Evolutionary conservation across 2,113 vertebrate genomes (phyloP).

Genomic region (Amphiprion ocellaris): DNA sequence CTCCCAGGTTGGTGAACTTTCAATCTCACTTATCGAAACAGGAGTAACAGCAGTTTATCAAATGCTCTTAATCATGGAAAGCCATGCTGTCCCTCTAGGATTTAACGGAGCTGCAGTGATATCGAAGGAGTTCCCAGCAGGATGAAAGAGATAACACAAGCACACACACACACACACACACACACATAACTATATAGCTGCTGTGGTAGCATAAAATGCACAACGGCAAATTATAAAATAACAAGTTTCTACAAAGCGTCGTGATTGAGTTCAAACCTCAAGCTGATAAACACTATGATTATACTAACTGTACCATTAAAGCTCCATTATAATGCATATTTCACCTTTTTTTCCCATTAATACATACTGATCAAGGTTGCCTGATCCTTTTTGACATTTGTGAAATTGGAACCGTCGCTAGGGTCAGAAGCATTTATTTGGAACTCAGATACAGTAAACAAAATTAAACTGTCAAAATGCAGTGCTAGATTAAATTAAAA

Average conservation of each 20-base stretch:
- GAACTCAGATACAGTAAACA: too few species aligned
- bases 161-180: not conserved
- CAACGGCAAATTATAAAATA: too few species aligned
- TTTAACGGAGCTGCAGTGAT: conserved; percentile 28
- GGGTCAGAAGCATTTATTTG: not conserved
- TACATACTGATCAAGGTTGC: conserved; percentile 6
- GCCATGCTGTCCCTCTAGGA: conserved; percentile 31
- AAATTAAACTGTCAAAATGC: too few species aligned
- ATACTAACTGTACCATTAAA: conserved; percentile 5
- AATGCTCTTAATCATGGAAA: conserved; percentile 40
- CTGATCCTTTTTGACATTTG: not conserved
- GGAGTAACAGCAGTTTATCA: conserved; percentile 42
- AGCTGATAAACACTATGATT: conserved; percentile 2
- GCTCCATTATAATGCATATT: not conserved
- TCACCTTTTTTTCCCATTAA: not conserved
- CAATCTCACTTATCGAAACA: conserved; percentile 43
- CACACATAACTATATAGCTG: not conserved
- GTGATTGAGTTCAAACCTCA: not conserved
- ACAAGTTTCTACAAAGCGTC: too few species aligned
- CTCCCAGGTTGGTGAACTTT: conserved; percentile 43
- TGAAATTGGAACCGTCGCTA: not conserved
- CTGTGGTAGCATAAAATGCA: not conserved
- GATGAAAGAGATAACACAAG: conserved; percentile 19
- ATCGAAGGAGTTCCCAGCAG: conserved; percentile 27
- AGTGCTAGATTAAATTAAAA: too few species aligned